A percentile compares a stretch with the other conserved stretches of the same genome.
These are phyloP conservation scores for Hippocampus abdominalis DNA, from an alignment of 2,113 vertebrate genomes.

Conservation along the genomic window DNA sequence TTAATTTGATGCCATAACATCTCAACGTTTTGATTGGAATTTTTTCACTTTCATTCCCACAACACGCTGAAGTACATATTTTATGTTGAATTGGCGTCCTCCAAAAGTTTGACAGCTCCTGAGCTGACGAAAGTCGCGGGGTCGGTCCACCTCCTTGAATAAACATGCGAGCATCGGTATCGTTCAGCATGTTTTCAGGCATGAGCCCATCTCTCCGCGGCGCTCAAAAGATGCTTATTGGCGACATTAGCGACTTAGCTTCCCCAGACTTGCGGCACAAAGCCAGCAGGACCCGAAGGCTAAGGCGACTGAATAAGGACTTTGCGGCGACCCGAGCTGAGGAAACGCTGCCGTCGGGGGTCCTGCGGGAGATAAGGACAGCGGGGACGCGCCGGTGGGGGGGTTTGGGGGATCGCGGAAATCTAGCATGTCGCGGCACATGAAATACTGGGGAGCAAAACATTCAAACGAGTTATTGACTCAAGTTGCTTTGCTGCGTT, in stretches of 20 bases:
- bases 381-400: neutral
- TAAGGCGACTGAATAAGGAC: conserved; percentile 1
- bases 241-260: conserved; percentile 3
- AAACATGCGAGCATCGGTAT: neutral
- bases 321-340: neutral
- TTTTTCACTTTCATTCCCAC: too few species aligned
- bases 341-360: conserved; percentile 4
- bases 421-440: neutral
- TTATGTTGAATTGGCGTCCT: too few species aligned
- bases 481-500: neutral
- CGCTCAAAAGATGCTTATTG: conserved; percentile 9
- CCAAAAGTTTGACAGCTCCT: neutral
- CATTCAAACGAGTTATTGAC: neutral
- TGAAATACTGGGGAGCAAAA: neutral
- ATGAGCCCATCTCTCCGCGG: neutral
- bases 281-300: neutral
- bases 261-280: neutral
- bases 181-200: neutral
- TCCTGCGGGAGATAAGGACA: conserved; percentile 1
- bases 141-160: neutral
- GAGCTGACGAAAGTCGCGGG: neutral
- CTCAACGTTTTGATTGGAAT: too few species aligned
- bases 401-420: neutral
- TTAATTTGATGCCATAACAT: too few species aligned
- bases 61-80: too few species aligned